Conservation (phyloP, 2,113 vertebrate species). For the Grammomys dolichurus region DNA sequence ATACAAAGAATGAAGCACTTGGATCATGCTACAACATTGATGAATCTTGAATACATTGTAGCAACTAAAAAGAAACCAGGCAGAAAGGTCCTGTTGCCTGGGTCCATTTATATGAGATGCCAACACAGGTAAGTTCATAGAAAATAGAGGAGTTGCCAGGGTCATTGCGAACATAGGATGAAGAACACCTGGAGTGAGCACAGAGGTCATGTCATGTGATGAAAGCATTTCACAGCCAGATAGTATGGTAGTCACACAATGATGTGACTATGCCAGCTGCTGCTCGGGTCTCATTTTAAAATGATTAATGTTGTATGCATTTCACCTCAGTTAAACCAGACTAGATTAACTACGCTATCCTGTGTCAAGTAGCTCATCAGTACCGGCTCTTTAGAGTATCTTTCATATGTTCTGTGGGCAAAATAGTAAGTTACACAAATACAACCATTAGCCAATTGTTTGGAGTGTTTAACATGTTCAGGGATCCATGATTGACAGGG, state of each 20-base stretch:
- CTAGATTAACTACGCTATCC: neutral
- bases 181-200: neutral
- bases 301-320: neutral
- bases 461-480: neutral
- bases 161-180: neutral
- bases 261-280: neutral
- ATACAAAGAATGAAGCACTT: neutral
- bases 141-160: neutral
- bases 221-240: neutral
- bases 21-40: neutral
- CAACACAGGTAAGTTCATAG: neutral
- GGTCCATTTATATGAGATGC: neutral
- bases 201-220: neutral
- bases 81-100: neutral
- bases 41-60: neutral
- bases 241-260: neutral
- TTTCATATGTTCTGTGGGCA: neutral
- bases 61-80: neutral
- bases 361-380: accelerated
- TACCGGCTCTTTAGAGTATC: neutral
- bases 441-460: neutral
- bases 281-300: neutral
- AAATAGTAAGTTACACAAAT: neutral
- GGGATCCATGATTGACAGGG: neutral
- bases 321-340: neutral